These are phyloP conservation scores for Chloropsis cyanopogon DNA, from an alignment of 2,113 vertebrate genomes.

Conservation along the genomic window DNA sequence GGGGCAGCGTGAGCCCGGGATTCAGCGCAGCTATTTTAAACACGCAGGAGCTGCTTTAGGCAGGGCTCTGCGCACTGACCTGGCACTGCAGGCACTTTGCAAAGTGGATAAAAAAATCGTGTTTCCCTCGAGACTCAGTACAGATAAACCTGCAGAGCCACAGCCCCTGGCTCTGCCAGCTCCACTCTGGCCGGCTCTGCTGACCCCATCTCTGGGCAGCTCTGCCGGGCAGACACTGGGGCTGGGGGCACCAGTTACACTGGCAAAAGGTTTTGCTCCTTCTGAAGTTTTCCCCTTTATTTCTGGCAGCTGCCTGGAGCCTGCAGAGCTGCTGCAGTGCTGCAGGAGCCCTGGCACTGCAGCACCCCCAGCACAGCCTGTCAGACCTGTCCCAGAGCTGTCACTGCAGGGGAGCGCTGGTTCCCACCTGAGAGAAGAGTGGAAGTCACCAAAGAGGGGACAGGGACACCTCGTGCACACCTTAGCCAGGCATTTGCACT, in stretches of 20 bases:
- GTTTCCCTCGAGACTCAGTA: neutral
- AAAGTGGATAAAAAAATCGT: neutral
- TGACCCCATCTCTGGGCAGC: neutral
- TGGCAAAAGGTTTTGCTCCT: neutral
- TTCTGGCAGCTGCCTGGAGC: neutral
- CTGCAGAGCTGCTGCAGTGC: constrained; percentile 25
- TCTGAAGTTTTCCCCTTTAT: neutral
- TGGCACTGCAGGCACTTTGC: neutral
- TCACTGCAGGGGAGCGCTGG: neutral
- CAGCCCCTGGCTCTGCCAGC: neutral
- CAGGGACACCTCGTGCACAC: neutral
- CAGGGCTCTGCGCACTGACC: neutral
- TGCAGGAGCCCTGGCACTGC: neutral
- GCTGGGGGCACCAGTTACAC: neutral
- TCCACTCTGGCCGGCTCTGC: neutral
- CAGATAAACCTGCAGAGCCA: neutral
- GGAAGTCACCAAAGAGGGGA: neutral
- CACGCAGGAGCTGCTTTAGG: neutral
- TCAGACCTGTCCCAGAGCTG: neutral
- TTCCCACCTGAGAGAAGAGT: neutral
- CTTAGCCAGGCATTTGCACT: neutral
- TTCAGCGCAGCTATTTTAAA: neutral
- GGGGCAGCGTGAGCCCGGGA: neutral
- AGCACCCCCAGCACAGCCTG: neutral
- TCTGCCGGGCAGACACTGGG: neutral